phyloP scores from a whole-genome alignment of 2,797 vertebrate genomes.

The Gymnoscopelus braueri region DNA sequence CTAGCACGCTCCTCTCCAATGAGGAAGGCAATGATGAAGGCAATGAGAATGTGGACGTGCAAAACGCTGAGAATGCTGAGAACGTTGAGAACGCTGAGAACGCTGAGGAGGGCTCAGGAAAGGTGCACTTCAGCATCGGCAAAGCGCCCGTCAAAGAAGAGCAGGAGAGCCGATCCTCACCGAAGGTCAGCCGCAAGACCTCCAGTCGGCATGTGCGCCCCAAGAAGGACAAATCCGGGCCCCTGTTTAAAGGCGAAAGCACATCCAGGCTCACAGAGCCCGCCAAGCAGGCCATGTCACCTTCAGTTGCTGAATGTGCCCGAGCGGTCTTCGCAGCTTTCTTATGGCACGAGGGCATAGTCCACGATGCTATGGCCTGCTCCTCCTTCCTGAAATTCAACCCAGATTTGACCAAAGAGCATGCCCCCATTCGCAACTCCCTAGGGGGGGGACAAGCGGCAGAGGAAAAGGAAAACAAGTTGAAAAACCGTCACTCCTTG shows the following conservation, averaged over 20 bases:
- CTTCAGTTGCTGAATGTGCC: conserved; percentile 96
- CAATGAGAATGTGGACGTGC: conserved; percentile 87
- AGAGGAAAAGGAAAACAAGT: conserved; percentile 95
- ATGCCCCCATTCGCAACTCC: conserved; percentile 94
- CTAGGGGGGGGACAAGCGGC: conserved; percentile 87
- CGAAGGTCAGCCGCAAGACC: conserved; percentile 96
- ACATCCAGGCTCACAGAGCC: conserved; percentile 86
- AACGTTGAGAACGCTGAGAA: conserved; percentile 71
- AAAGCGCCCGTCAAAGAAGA: conserved; percentile 97
- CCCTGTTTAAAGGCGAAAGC: conserved; percentile 93
- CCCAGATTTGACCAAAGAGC: conserved; percentile 97
- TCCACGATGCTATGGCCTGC: conserved; percentile 99
- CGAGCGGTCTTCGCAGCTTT: conserved; percentile 96
- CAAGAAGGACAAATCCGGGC: conserved; percentile 96
- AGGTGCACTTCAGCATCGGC: conserved; percentile 99
- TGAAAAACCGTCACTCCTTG: conserved; percentile 97
- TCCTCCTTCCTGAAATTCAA: conserved; percentile 99
- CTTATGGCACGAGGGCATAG: conserved; percentile 98
- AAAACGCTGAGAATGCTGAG: conserved; percentile 73
- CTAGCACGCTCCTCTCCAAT: conserved; percentile 91
- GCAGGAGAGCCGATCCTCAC: conserved; percentile 91
- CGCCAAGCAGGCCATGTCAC: conserved; percentile 98
- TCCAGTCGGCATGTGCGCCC: conserved; percentile 91
- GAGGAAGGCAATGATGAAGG: conserved; percentile 89
- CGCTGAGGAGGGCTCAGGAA: conserved; percentile 88